These are phyloP conservation scores for Itoplectis maculator DNA, from an alignment of 2,888 invertebrate genomes.

Conservation along the genomic window DNA sequence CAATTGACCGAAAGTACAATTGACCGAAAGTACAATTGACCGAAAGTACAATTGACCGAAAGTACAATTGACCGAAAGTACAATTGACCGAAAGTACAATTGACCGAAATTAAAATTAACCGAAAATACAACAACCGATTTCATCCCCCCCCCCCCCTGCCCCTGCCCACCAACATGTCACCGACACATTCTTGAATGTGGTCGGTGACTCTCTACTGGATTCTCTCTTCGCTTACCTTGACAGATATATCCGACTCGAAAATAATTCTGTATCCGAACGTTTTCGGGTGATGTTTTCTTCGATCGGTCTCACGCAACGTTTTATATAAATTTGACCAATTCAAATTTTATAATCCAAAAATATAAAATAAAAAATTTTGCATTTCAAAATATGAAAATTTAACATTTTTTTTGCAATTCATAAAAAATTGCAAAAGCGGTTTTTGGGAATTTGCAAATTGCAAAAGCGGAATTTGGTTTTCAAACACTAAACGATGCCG, in stretches of 20 bases:
- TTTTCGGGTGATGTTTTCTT: not conserved
- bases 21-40: not conserved
- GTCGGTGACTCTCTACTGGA: not conserved
- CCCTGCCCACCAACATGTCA: too few relatives aligned
- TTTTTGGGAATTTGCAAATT: too few relatives aligned
- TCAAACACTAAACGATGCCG: constrained; percentile 1
- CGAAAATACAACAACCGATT: constrained; percentile 4
- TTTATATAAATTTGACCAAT: not conserved
- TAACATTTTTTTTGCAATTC: too few relatives aligned
- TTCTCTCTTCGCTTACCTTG: not conserved
- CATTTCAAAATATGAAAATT: too few relatives aligned
- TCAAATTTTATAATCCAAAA: too few relatives aligned
- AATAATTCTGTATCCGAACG: constrained; percentile 1
- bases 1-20: not conserved
- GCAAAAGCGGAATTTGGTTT: not conserved
- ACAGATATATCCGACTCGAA: constrained; percentile 1
- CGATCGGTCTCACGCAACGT: not conserved
- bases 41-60: not conserved
- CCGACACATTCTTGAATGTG: not conserved
- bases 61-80: not conserved
- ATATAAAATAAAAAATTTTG: too few relatives aligned
- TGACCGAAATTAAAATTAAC: constrained; percentile 2
- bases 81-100: not conserved
- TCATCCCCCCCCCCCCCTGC: too few relatives aligned
- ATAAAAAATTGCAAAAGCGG: not conserved